Evolutionary conservation across 2,113 vertebrate genomes (phyloP).

Genomic region (Rhagologus leucostigma): DNA sequence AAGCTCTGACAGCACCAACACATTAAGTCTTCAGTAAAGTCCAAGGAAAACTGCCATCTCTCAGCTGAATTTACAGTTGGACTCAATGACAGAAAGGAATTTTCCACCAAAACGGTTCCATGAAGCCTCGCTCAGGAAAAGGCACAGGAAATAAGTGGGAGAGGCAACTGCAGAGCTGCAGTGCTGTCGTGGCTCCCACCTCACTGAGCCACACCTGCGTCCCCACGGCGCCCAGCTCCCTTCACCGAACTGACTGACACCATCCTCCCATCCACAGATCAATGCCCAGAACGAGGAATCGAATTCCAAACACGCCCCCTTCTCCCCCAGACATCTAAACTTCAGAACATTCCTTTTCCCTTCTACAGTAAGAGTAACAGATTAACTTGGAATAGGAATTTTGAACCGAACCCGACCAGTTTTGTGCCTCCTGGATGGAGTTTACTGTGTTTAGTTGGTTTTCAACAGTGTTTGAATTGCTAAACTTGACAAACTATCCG

Average conservation of each 20-base stretch:
- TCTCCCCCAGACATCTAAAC: neutral
- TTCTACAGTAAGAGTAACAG: neutral
- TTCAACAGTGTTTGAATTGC: neutral
- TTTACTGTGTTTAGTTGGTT: accelerated
- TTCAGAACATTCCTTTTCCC: neutral
- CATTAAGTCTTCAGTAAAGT: neutral
- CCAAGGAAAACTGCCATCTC: neutral
- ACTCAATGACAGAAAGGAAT: neutral
- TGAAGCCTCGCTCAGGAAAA: neutral
- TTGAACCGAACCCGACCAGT: neutral
- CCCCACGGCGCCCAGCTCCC: neutral
- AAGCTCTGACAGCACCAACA: neutral
- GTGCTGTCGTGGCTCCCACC: conserved; percentile 30
- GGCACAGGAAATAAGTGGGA: neutral
- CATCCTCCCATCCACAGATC: neutral
- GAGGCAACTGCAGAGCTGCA: neutral
- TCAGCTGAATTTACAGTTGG: neutral
- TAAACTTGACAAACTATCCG: neutral
- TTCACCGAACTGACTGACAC: neutral
- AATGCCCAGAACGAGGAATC: neutral
- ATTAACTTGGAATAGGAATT: neutral
- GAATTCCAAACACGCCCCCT: neutral
- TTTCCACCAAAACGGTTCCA: neutral
- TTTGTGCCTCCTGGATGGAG: neutral
- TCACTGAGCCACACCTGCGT: neutral